Evolutionary conservation across 23 tunicate species (phyloP), one percentile per base, ranked within the genome.

Genomic region (Halocynthia roretzi): DNA sequence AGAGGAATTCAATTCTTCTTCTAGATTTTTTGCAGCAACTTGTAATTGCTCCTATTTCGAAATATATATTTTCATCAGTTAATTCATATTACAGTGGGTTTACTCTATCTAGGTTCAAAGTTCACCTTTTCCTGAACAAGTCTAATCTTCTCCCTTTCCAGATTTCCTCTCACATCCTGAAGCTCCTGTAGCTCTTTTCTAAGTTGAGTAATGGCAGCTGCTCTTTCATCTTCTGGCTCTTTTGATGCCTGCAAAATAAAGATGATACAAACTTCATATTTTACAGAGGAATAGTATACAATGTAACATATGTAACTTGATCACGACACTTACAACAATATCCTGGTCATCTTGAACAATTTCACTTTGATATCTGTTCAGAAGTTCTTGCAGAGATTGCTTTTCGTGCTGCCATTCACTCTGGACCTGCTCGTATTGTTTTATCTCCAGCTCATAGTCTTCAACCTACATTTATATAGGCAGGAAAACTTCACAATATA

Each of bases 401-500:
- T 87, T 87, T 69, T 87, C 94, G 14, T 18, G 74, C 8, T 71
- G 70, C 94, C 94, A 87, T 56, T 77, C 87, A 11, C 70, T 52
- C 75, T 71, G 85, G 0, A 80, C 95, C 23, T 22, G 52, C 74
- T 80, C 82, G 61, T 79, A 88, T 50, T 80, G 83, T 8, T 81
- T 85, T 21, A 88, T 68, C 72, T 88, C 95, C 50, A 70, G 55
- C 54, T 88, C 95, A 80, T 84, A 87, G 53, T 87, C 94, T n/a
- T 82, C 94, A 62, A 87, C 85, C 94, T 87, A 68, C 9, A 21
- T 58, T 58, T n/a, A 58, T 14, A 58, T 58, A 4, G 15, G 4
- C 17, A 58, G 17, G 63, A 4, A 14, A 58, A 58, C 15, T 58
- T 58, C 2, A 15, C 63, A 58, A 1, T 58, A 58, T 58, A 58